These are phyloP conservation scores for Penaeus monodon DNA, from an alignment of 2,888 invertebrate species.

Conservation along the genomic window DNA sequence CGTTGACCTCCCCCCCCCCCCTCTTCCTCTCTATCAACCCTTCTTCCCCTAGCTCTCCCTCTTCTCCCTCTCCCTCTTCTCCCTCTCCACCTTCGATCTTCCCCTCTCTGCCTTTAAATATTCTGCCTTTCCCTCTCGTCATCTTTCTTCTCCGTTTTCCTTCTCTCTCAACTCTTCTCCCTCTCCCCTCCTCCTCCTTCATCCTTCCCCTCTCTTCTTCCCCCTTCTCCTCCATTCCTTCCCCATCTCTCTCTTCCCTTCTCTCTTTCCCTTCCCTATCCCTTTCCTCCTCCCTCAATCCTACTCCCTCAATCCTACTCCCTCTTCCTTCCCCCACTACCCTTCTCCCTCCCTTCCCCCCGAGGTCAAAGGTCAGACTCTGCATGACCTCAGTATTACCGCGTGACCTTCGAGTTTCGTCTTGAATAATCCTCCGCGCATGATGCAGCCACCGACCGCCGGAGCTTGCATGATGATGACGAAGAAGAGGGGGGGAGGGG, in stretches of 20 bases:
- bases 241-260: accelerated
- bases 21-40: neutral
- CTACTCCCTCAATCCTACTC: too few relatives aligned
- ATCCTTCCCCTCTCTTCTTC: neutral
- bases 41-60: too few relatives aligned
- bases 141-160: too few relatives aligned
- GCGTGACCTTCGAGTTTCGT: too few relatives aligned
- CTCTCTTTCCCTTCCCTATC: too few relatives aligned
- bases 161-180: too few relatives aligned
- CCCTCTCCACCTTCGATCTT: neutral
- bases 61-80: neutral
- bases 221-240: neutral
- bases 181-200: neutral
- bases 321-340: neutral
- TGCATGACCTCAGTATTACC: too few relatives aligned
- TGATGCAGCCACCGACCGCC: too few relatives aligned
- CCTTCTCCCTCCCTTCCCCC: neutral
- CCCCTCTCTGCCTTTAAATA: neutral
- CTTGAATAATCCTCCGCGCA: too few relatives aligned
- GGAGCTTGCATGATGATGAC: too few relatives aligned
- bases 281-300: neutral
- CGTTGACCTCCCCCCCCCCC: neutral
- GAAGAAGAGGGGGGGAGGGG: too few relatives aligned
- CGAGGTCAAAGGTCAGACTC: neutral
- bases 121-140: too few relatives aligned